Evolutionary conservation across 2,888 invertebrate species (phyloP).

Genomic region (Pristionchus fissidentatus): DNA sequence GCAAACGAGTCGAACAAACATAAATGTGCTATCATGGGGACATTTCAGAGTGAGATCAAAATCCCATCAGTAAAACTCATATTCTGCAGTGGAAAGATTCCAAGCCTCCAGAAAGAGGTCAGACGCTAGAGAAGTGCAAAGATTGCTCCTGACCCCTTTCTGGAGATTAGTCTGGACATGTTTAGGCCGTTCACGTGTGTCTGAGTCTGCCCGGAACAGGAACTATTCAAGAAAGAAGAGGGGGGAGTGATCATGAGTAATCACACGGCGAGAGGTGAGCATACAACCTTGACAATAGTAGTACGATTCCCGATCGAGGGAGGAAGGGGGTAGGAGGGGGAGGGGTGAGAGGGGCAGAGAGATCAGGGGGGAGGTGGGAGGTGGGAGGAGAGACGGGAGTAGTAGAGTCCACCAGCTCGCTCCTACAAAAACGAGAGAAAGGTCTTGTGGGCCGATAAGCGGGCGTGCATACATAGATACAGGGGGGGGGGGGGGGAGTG

Average conservation of each 20-base stretch:
- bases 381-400: background rate
- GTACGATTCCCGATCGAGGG: conserved; percentile 28
- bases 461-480: conserved; percentile 30
- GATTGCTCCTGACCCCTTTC: too few species aligned
- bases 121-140: too few species aligned
- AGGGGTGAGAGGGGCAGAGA: background rate
- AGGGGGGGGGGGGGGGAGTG: background rate
- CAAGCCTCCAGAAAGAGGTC: too few species aligned
- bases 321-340: background rate
- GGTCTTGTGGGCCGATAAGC: background rate
- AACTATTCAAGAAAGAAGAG: background rate
- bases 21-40: too few species aligned
- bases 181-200: too few species aligned
- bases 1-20: too few species aligned
- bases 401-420: background rate
- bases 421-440: background rate
- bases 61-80: background rate
- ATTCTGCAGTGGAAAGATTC: too few species aligned
- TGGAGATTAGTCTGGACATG: too few species aligned
- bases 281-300: conserved; percentile 27
- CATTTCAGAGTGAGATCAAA: background rate
- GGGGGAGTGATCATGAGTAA: conserved; percentile 20
- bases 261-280: background rate
- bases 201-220: too few species aligned
- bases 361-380: background rate